Percentiles rank a stretch among this genome's conserved stretches.
Evolutionary conservation across 2,888 invertebrate genomes (phyloP).

Genomic region (Cryptosula pallasiana): DNA sequence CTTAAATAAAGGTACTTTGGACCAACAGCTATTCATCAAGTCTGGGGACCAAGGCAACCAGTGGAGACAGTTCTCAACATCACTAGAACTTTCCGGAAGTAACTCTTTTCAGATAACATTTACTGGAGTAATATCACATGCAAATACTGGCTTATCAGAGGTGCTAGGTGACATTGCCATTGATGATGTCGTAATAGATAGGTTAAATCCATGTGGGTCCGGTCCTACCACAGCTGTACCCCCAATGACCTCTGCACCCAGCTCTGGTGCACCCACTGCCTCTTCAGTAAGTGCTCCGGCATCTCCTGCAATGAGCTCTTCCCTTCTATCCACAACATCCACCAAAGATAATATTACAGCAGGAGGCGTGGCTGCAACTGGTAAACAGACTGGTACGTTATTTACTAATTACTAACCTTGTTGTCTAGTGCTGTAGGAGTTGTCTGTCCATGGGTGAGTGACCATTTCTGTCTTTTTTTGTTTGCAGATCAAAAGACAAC

Average conservation of each 20-base stretch:
- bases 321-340: too few relatives aligned
- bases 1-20: background rate
- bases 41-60: constrained; percentile 4
- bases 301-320: too few relatives aligned
- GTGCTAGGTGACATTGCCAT: constrained; percentile 23
- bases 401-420: too few relatives aligned
- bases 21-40: background rate
- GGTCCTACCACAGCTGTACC: background rate
- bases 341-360: too few relatives aligned
- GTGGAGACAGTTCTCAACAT: background rate
- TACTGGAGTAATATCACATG: background rate
- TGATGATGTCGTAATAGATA: background rate
- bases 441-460: too few relatives aligned
- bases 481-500: background rate
- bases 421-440: too few relatives aligned
- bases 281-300: background rate
- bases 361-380: too few relatives aligned
- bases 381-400: too few relatives aligned
- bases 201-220: background rate
- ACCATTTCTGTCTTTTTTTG: background rate
- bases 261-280: background rate
- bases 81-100: background rate
- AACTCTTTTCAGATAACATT: constrained; percentile 8
- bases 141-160: background rate
- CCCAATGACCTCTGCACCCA: background rate